Conservation (phyloP, 2,888 invertebrate species). For the Tetragonisca angustula region DNA sequence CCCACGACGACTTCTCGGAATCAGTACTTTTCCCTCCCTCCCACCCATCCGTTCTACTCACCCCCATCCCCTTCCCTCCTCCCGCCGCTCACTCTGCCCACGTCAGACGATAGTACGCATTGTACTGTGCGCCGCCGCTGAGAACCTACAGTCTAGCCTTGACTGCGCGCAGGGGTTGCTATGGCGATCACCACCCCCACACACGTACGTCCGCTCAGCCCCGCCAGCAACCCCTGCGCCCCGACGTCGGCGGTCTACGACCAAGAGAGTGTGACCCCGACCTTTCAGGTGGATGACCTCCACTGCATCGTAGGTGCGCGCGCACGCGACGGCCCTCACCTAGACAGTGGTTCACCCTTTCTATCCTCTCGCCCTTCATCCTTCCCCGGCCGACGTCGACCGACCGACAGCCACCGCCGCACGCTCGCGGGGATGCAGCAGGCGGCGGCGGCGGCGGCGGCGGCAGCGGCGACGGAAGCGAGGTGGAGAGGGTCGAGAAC, state of each 20-base stretch:
- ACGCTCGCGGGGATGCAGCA: conserved; percentile 34
- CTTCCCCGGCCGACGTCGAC: background rate
- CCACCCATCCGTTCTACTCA: background rate
- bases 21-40: conserved; percentile 66
- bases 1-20: conserved; percentile 34
- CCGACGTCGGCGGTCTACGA: conserved; percentile 69
- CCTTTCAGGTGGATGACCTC: conserved; percentile 84
- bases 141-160: conserved; percentile 81
- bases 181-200: conserved; percentile 76
- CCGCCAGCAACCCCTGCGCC: conserved; percentile 51
- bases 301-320: conserved; percentile 82
- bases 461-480: conserved; percentile 12
- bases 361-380: background rate
- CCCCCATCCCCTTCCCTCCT: background rate
- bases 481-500: conserved; percentile 45
- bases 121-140: conserved; percentile 66
- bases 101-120: conserved; percentile 62
- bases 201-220: conserved; percentile 44
- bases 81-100: background rate
- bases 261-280: conserved; percentile 83
- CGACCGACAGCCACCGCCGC: conserved; percentile 32
- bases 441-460: conserved; percentile 26
- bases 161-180: conserved; percentile 81
- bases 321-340: conserved; percentile 73
- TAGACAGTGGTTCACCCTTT: conserved; percentile 61